Conservation (phyloP, 2,113 vertebrate genomes). For the Fulica atra region DNA sequence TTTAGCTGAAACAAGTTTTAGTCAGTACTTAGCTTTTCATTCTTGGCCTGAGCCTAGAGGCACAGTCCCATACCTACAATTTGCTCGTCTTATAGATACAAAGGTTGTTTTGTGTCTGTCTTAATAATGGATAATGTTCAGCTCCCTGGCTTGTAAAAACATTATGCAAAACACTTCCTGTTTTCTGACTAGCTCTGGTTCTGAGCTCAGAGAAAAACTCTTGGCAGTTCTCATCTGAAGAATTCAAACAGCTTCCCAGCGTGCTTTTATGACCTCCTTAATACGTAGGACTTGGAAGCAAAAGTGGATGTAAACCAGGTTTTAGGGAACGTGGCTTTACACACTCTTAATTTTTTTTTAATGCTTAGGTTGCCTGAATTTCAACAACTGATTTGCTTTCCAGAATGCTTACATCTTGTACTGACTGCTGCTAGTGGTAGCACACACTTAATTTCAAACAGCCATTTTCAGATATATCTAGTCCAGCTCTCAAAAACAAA, state of each 20-base stretch:
- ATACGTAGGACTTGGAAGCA: conserved; percentile 21
- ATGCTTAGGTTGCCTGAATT: not conserved
- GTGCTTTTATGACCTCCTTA: conserved; percentile 37
- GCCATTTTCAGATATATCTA: not conserved
- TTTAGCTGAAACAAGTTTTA: not conserved
- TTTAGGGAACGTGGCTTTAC: not conserved
- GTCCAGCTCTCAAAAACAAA: not conserved
- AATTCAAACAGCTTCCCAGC: conserved; percentile 24
- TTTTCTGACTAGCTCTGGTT: conserved; percentile 44
- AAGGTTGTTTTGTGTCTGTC: not conserved
- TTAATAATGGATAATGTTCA: conserved; percentile 1
- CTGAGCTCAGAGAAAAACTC: conserved; percentile 35
- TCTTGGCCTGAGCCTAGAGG: not conserved
- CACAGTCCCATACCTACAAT: not conserved
- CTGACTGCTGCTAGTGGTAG: not conserved
- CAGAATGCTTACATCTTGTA: not conserved
- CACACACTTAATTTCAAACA: not conserved
- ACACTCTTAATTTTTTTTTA: not conserved
- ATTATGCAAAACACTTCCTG: conserved; percentile 53
- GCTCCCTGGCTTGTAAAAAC: conserved; percentile 9
- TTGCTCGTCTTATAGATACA: not conserved
- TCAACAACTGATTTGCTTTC: not conserved
- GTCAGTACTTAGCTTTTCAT: not conserved
- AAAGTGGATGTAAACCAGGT: conserved; percentile 18
- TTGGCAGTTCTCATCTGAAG: conserved; percentile 33